A percentile compares a stretch with the other conserved stretches of the same genome.
phyloP scores from a whole-genome alignment of 2,797 vertebrate genomes.

The Cichlasoma orientale region DNA sequence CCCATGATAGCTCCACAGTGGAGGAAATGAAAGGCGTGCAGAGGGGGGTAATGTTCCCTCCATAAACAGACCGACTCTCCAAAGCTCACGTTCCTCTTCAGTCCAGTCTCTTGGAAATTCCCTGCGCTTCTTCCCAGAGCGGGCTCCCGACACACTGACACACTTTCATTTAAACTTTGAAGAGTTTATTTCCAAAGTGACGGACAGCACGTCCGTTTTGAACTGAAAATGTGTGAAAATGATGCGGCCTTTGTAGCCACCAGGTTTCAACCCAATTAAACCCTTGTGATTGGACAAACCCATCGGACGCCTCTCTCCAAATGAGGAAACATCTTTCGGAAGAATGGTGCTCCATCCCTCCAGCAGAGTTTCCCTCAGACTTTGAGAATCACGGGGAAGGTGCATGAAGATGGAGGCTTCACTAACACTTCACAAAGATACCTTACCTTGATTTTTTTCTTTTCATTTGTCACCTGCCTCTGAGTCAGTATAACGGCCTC shows the following conservation, averaged over 20 bases:
- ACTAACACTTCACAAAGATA: neutral
- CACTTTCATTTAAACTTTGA: constrained; percentile 14
- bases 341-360: neutral
- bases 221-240: neutral
- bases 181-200: constrained; percentile 48
- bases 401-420: neutral
- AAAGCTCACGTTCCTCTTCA: constrained; percentile 23
- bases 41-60: constrained; percentile 38
- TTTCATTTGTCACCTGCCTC: neutral
- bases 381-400: neutral
- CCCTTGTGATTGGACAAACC: too few species aligned
- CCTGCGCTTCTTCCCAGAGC: constrained; percentile 30
- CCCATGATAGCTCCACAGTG: constrained; percentile 17
- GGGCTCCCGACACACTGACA: constrained; percentile 21
- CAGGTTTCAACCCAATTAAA: too few species aligned
- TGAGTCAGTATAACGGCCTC: neutral
- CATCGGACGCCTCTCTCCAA: fast-evolving
- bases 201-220: neutral
- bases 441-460: neutral
- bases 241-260: too few species aligned
- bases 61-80: constrained; percentile 44
- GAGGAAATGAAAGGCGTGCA: constrained; percentile 65
- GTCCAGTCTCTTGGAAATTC: constrained; percentile 37
- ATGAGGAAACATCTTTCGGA: neutral
- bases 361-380: neutral